These are phyloP conservation scores for Lates japonicus DNA, from an alignment of 2,797 vertebrate species.

Conservation along the genomic window DNA sequence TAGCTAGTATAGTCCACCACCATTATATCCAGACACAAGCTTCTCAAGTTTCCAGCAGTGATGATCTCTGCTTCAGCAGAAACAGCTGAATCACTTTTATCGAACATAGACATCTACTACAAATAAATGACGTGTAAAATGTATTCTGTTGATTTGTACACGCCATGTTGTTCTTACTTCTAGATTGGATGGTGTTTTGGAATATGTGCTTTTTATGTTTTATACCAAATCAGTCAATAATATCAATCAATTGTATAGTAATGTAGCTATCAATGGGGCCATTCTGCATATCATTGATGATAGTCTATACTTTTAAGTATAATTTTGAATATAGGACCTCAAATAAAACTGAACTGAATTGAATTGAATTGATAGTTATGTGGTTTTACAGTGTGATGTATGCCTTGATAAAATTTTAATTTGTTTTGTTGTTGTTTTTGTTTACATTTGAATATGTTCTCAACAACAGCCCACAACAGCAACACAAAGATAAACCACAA, in stretches of 20 bases:
- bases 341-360: no score
- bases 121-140: constrained; percentile 5
- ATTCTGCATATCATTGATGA: background rate
- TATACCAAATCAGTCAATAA: background rate
- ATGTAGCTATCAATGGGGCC: no score
- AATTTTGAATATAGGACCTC: no score
- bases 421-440: no score
- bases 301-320: no score
- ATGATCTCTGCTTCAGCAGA: background rate
- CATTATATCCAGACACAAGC: constrained; percentile 16
- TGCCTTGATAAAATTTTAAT: no score
- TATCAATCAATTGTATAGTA: background rate
- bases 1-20: constrained; percentile 30
- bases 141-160: background rate
- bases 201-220: background rate
- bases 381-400: no score
- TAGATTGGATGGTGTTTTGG: background rate
- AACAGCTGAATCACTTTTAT: constrained; percentile 6
- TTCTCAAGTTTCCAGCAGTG: background rate
- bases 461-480: no score
- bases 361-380: no score
- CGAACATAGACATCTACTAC: background rate
- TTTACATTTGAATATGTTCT: no score
- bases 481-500: no score
- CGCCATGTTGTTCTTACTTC: background rate